Conservation (phyloP, 2,888 invertebrate species). For the Drosophila percnosoma region DNA sequence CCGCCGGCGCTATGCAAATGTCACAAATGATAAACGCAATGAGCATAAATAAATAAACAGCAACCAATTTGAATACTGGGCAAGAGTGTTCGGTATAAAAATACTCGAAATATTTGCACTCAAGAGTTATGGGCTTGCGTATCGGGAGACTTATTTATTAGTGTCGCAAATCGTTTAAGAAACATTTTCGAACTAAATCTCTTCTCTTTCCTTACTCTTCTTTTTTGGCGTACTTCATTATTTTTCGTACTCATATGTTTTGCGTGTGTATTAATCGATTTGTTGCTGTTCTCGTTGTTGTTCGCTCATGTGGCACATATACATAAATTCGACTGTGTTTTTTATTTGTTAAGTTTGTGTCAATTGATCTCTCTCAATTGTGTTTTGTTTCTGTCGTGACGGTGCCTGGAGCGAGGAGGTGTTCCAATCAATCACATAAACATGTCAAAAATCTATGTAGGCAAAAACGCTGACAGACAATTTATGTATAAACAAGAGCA, state of each 20-base stretch:
- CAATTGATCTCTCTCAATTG: constrained; percentile 16
- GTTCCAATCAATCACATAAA: constrained; percentile 74
- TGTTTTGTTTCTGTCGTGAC: neutral
- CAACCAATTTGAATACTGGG: constrained; percentile 35
- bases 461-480: constrained; percentile 72
- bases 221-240: neutral
- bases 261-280: constrained; percentile 74
- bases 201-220: neutral
- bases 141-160: constrained; percentile 71
- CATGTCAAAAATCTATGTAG: constrained; percentile 70
- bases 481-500: constrained; percentile 65
- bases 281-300: constrained; percentile 24
- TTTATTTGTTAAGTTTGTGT: constrained; percentile 56
- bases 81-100: constrained; percentile 17
- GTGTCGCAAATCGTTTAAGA: constrained; percentile 79
- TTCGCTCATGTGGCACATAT: constrained; percentile 39
- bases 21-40: constrained; percentile 81
- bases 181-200: constrained; percentile 30
- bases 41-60: constrained; percentile 78
- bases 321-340: constrained; percentile 70
- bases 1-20: constrained; percentile 79
- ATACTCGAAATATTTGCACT: constrained; percentile 13
- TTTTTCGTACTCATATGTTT: constrained; percentile 5
- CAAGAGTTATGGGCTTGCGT: constrained; percentile 49
- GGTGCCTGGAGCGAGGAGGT: constrained; percentile 3